Conservation (phyloP, 2,888 invertebrate species). For the Sepioteuthis lessoniana region DNA sequence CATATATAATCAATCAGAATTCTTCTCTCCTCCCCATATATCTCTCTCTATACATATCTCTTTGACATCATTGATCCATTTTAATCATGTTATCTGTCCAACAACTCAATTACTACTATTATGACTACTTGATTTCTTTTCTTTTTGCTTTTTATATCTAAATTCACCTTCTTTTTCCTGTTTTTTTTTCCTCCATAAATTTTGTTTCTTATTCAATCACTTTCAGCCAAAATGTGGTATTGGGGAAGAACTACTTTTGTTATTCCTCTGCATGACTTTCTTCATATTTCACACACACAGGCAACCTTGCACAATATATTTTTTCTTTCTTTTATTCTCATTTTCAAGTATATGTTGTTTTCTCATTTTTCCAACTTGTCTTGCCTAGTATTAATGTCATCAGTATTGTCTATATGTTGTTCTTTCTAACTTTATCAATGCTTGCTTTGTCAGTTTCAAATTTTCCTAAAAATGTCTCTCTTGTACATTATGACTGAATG, state of each 20-base stretch:
- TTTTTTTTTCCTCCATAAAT: not conserved
- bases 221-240: slow-evolving; percentile 18
- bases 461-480: not conserved
- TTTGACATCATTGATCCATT: not conserved
- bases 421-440: not conserved
- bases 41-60: not conserved
- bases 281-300: not conserved
- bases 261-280: not conserved
- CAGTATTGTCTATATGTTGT: not conserved
- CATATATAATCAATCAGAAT: no score
- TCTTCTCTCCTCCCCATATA: no score
- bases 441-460: not conserved
- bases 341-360: not conserved
- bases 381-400: not conserved
- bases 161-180: not conserved
- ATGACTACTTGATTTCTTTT: not conserved
- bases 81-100: not conserved
- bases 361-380: not conserved
- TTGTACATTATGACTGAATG: not conserved
- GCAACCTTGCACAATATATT: not conserved
- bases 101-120: not conserved
- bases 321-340: not conserved
- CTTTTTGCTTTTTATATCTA: not conserved
- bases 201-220: not conserved
- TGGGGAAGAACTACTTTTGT: not conserved